phyloP scores from a whole-genome alignment of 2,888 invertebrate species.

The Heliconius erato region DNA sequence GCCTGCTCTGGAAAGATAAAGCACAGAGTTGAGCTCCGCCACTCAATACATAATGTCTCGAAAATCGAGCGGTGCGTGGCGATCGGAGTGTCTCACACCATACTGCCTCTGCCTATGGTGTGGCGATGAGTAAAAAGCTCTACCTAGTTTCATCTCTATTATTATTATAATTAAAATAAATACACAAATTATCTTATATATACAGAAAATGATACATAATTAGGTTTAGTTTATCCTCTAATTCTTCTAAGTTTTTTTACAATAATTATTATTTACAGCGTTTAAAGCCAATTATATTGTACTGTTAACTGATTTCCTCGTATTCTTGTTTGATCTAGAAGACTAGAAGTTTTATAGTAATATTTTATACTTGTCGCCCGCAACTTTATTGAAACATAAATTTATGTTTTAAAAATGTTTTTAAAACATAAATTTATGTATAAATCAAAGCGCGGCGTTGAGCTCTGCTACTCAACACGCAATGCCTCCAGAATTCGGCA shows the following conservation, averaged over 20 bases:
- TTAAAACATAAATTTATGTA: too few species aligned
- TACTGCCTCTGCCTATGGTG: neutral
- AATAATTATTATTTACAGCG: conserved; percentile 13
- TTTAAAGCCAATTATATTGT: neutral
- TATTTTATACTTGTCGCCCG: neutral
- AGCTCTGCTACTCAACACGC: too few species aligned
- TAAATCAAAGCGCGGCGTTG: too few species aligned
- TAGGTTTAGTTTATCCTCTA: conserved; percentile 14
- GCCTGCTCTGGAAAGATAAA: neutral
- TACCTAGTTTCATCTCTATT: neutral
- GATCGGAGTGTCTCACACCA: neutral
- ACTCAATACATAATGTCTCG: neutral
- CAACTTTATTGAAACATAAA: too few species aligned
- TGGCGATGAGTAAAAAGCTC: neutral
- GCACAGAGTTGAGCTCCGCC: neutral
- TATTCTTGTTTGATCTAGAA: neutral
- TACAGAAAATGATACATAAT: conserved; percentile 11
- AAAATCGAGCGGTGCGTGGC: neutral
- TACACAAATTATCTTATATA: conserved; percentile 9
- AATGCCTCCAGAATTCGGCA: too few species aligned
- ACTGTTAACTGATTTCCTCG: conserved; percentile 7
- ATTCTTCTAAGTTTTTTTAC: neutral
- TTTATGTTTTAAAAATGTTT: too few species aligned
- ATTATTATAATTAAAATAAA: conserved; percentile 22
- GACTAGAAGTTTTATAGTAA: neutral